Evolutionary conservation across 2,797 vertebrate species (phyloP).

Genomic region (Propithecus perrieri): DNA sequence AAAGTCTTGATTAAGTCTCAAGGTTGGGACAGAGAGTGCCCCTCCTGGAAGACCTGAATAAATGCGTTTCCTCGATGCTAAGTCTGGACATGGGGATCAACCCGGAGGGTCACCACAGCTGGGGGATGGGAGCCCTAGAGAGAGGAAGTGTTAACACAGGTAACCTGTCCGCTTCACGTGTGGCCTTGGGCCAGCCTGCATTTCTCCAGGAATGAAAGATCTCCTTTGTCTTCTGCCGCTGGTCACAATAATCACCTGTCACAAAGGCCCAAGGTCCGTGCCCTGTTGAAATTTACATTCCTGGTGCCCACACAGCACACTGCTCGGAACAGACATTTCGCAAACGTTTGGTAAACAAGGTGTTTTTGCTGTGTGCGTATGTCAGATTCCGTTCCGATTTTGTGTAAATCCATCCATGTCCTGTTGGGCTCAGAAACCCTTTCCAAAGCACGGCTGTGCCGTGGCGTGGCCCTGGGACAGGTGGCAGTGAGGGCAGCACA

Average conservation of each 20-base stretch:
- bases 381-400: not conserved
- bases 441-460: accelerated
- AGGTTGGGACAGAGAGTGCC: not conserved
- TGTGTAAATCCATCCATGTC: not conserved
- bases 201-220: not conserved
- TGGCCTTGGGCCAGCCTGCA: not conserved
- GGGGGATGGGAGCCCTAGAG: not conserved
- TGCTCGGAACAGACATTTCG: not conserved
- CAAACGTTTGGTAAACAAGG: not conserved
- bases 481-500: not conserved
- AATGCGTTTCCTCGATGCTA: not conserved
- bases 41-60: not conserved
- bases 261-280: not conserved
- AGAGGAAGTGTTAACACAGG: not conserved
- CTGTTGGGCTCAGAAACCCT: not conserved
- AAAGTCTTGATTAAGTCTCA: not conserved
- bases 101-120: accelerated
- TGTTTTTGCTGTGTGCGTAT: not conserved
- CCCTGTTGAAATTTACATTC: not conserved
- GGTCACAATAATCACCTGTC: not conserved
- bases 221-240: not conserved
- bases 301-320: not conserved
- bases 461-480: accelerated
- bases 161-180: accelerated
- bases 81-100: not conserved